phyloP scores from a whole-genome alignment of 2,797 vertebrate species.

The Myripristis murdjan region DNA sequence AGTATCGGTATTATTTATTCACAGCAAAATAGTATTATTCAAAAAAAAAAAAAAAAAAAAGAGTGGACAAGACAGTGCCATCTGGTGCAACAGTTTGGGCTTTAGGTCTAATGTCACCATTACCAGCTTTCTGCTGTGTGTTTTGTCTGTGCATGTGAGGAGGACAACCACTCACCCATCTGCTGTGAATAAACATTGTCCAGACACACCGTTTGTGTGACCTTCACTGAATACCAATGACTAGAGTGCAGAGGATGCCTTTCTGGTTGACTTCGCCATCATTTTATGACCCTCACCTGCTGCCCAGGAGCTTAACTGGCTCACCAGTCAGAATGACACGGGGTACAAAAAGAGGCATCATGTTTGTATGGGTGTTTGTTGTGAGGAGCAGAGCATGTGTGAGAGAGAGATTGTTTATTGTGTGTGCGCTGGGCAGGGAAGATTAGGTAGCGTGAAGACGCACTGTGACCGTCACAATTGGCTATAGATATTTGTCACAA shows the following conservation, averaged over 20 bases:
- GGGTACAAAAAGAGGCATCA: conserved; percentile 13
- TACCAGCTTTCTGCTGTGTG: conserved; percentile 58
- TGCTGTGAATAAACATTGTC: conserved; percentile 66
- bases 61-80: conserved; percentile 60
- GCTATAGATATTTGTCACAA: conserved; percentile 81
- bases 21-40: conserved; percentile 65
- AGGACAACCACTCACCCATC: conserved; percentile 63
- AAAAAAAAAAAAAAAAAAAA: neutral
- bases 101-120: conserved; percentile 61
- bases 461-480: conserved; percentile 78
- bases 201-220: conserved; percentile 37
- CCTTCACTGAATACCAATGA: conserved; percentile 40
- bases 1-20: conserved; percentile 56
- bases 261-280: neutral
- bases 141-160: conserved; percentile 54
- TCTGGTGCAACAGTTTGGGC: conserved; percentile 71
- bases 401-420: conserved; percentile 37
- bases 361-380: neutral
- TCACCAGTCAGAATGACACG: conserved; percentile 18
- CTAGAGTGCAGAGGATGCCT: conserved; percentile 22
- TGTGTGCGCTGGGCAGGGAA: conserved; percentile 49
- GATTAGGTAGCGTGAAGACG: conserved; percentile 70
- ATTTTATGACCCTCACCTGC: conserved; percentile 7
- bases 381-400: neutral
- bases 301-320: conserved; percentile 21